Percentiles rank a stretch among this genome's conserved stretches.
Conservation (phyloP, 1,140 invertebrate genomes). For the Drosophila biarmipes region DNA sequence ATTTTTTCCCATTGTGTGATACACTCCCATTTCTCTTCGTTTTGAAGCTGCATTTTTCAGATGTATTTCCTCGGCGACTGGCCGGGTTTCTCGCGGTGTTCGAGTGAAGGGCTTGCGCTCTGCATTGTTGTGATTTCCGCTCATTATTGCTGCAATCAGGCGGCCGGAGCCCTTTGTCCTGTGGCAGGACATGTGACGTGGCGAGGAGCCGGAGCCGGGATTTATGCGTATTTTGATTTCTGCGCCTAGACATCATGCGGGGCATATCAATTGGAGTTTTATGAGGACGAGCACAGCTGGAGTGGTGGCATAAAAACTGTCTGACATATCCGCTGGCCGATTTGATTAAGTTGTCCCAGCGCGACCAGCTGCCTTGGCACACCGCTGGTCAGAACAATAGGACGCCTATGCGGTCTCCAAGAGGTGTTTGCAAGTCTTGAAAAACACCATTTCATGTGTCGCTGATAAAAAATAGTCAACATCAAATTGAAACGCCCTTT, state of each 20-base stretch:
- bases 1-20: too few species aligned
- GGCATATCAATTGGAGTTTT: constrained; percentile 73
- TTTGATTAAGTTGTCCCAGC: constrained; percentile 75
- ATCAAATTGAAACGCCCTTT: too few species aligned
- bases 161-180: constrained; percentile 40
- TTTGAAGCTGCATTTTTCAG: too few species aligned
- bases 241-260: constrained; percentile 67
- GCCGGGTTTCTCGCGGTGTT: constrained; percentile 20
- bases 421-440: too few species aligned
- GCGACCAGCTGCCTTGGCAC: constrained; percentile 27
- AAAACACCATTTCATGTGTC: background rate
- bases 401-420: background rate
- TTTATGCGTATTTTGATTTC: constrained; percentile 77
- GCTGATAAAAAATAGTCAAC: too few species aligned
- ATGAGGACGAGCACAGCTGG: constrained; percentile 43
- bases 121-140: constrained; percentile 68
- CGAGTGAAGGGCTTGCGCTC: constrained; percentile 34
- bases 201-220: constrained; percentile 34
- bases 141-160: constrained; percentile 78
- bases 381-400: background rate
- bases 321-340: constrained; percentile 61
- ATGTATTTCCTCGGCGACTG: too few species aligned
- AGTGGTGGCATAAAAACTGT: constrained; percentile 64
- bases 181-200: constrained; percentile 45
- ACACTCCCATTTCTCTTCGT: too few species aligned